phyloP scores from a whole-genome alignment of 2,113 vertebrate species.

The Nymphicus hollandicus region DNA sequence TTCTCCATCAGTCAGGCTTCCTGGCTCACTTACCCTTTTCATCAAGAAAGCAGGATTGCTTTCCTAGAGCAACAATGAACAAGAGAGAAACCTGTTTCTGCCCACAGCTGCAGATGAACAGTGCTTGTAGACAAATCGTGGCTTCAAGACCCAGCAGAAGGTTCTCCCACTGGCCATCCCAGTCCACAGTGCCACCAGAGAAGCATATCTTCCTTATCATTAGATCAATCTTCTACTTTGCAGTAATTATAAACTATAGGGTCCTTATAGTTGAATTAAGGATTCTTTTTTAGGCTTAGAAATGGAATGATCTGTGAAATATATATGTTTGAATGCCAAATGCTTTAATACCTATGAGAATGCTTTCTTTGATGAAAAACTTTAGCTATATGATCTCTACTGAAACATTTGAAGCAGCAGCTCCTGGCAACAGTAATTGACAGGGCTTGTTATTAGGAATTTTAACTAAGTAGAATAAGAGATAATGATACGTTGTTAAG shows the following conservation, averaged over 20 bases:
- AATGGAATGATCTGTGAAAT: background rate
- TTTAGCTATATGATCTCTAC: background rate
- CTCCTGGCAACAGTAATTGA: conserved; percentile 16
- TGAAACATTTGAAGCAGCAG: conserved; percentile 26
- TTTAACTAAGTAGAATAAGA: conserved; percentile 25
- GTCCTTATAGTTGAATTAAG: background rate
- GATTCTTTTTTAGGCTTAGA: background rate
- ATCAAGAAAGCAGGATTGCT: background rate
- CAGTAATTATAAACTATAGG: background rate
- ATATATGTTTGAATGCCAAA: background rate
- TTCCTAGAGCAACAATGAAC: background rate
- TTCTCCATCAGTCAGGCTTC: background rate
- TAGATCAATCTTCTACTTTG: background rate
- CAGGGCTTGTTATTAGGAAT: conserved; percentile 14
- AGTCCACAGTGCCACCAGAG: background rate
- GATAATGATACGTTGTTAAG: conserved; percentile 41
- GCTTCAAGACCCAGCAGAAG: background rate
- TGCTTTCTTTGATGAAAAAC: conserved; percentile 12
- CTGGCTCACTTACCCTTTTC: background rate
- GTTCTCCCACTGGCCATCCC: background rate
- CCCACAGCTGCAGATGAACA: background rate
- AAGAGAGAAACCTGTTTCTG: background rate
- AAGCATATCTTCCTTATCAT: background rate
- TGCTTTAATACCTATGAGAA: background rate
- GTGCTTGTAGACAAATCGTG: background rate